Evolutionary conservation across 1,140 invertebrate species (phyloP), one percentile per base, ranked within the genome.

Genomic region (Calliopsis andreniformis): DNA sequence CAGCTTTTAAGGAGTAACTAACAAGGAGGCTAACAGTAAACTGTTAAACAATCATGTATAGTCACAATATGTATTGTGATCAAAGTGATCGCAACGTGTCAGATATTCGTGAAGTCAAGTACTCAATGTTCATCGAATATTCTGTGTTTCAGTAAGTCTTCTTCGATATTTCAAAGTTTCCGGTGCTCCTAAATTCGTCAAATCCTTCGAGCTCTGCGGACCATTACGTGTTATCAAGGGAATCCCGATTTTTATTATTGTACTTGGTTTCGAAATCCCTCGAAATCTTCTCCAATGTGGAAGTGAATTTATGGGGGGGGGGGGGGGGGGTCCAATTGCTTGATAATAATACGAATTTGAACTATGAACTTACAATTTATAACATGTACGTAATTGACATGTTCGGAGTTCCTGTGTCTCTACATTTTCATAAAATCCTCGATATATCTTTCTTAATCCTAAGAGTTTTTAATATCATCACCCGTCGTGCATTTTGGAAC

Each of bases 121-220:
- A 80, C 66, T 80, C 69, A 67, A 64, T 56, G 59, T 80, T 70
- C 61, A 43, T 43, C 58, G 73, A 67, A 70, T 84, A 76, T 78
- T 78, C 67, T 84, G 72, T 84, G 78, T 67, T 84, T 62, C 35
- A 69, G 20, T 63, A 64, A 62, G 55, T 75, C 64, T 78, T 84
- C 47, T 78, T 84, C 47, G 49, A 56, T 43, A 78, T 75, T 73
- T 83, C 73, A 75, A 83, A 70, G 43, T 64, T 78, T 84, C 61
- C 72, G n/a, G 51, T 35, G 64, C 69, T 49, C 39, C 49, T 75
- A 78, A 63, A 47, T 55, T 71, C 42, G 42, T 59, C 42, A 72
- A 71, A 76, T 32, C 59, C 49, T 58, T 49, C 49, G 61, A 10
- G 18, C 20, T 67, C 76, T 61, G 18, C 66, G 32, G 80, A 80